Conservation (phyloP, 2,888 invertebrate genomes). For the Eucera pruinosa region DNA sequence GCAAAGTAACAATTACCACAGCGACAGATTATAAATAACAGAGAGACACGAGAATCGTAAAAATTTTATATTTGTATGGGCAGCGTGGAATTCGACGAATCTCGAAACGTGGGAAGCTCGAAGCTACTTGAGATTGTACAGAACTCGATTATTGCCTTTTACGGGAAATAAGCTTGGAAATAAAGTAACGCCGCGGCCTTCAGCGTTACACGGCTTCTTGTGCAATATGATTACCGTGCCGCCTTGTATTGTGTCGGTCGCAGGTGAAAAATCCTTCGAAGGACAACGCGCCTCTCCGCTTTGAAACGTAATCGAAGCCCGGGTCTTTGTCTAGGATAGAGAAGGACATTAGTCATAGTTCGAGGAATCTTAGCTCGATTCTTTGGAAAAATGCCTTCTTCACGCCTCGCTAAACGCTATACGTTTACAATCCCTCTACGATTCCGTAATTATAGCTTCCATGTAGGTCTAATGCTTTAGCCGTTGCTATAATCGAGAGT, state of each 20-base stretch:
- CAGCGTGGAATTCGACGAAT: slow-evolving; percentile 58
- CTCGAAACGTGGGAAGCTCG: slow-evolving; percentile 75
- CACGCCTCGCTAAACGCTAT: slow-evolving; percentile 18
- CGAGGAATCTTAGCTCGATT: slow-evolving; percentile 19
- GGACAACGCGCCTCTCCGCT: slow-evolving; percentile 38
- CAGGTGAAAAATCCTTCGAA: slow-evolving; percentile 55
- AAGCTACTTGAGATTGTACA: slow-evolving; percentile 33
- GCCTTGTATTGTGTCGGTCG: slow-evolving; percentile 57
- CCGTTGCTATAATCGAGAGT: not conserved
- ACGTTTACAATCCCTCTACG: not conserved
- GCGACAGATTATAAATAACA: too few species aligned
- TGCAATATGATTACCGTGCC: slow-evolving; percentile 66
- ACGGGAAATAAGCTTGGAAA: slow-evolving; percentile 69
- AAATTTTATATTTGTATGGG: slow-evolving; percentile 12
- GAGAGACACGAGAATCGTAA: slow-evolving; percentile 1
- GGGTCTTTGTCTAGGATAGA: slow-evolving; percentile 38
- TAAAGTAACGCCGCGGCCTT: slow-evolving; percentile 68
- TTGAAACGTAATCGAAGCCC: slow-evolving; percentile 34
- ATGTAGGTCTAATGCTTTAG: not conserved
- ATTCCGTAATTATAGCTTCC: slow-evolving; percentile 19
- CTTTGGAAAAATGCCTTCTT: slow-evolving; percentile 8
- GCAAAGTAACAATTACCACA: too few species aligned
- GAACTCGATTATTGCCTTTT: slow-evolving; percentile 69
- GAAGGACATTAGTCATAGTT: slow-evolving; percentile 25
- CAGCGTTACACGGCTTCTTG: slow-evolving; percentile 63